phyloP scores from a whole-genome alignment of 2,113 vertebrate genomes.

The Apteryx owenii region DNA sequence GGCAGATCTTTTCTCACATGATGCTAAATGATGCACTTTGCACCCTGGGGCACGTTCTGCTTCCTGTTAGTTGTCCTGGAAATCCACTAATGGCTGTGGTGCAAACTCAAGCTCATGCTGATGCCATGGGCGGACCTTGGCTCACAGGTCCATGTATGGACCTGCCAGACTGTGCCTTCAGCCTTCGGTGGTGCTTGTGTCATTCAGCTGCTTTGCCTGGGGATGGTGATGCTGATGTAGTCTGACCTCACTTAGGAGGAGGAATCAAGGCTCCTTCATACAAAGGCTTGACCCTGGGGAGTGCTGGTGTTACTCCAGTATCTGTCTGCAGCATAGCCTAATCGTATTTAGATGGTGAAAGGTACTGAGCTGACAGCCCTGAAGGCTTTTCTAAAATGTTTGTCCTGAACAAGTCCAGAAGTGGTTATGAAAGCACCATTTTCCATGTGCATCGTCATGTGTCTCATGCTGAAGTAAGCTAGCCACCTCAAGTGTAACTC shows the following conservation, averaged over 20 bases:
- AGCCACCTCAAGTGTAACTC: neutral
- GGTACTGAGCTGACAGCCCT: neutral
- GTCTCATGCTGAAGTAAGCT: neutral
- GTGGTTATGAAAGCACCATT: neutral
- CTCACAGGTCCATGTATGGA: neutral
- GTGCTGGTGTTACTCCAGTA: neutral
- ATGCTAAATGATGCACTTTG: neutral
- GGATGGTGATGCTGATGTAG: neutral
- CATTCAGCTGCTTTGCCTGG: neutral
- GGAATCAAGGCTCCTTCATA: neutral
- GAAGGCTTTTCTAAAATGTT: neutral
- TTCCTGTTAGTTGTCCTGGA: neutral
- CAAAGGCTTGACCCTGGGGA: neutral
- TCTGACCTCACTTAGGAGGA: neutral
- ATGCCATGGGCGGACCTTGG: neutral
- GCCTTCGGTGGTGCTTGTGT: neutral
- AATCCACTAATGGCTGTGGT: neutral
- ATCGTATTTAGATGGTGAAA: neutral
- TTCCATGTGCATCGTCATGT: neutral
- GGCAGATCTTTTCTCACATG: neutral
- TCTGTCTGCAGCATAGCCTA: neutral
- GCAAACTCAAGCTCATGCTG: neutral
- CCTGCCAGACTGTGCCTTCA: fast-evolving
- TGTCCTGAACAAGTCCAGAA: neutral
- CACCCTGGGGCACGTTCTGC: neutral